Conservation (phyloP, 23 tunicate species). For the Halocynthia aurantium region DNA sequence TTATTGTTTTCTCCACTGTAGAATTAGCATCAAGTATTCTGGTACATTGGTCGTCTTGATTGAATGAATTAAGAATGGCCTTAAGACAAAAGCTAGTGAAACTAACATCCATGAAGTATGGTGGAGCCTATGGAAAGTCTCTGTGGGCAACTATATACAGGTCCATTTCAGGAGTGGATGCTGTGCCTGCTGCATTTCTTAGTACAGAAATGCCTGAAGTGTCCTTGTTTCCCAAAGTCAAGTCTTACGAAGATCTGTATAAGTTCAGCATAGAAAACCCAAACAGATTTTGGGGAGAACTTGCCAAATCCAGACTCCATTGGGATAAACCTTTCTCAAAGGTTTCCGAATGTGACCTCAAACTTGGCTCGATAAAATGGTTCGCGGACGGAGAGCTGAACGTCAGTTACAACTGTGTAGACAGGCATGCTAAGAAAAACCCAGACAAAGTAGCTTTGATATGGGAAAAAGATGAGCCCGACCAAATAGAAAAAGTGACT, state of each 20-base stretch:
- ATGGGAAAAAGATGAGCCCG: slow-evolving; percentile 98
- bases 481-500: slow-evolving; percentile 64
- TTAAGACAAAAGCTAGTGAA: too few relatives aligned
- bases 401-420: slow-evolving; percentile 88
- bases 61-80: too few relatives aligned
- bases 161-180: too few relatives aligned
- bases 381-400: slow-evolving; percentile 85
- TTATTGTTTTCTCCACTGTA: too few relatives aligned
- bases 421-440: slow-evolving; percentile 56
- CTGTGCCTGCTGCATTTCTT: not conserved
- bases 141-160: too few relatives aligned
- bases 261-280: slow-evolving; percentile 60
- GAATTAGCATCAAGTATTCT: too few relatives aligned
- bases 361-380: slow-evolving; percentile 61
- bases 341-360: slow-evolving; percentile 69
- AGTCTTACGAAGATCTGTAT: slow-evolving; percentile 62
- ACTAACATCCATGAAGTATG: too few relatives aligned
- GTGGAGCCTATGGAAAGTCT: too few relatives aligned
- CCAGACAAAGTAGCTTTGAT: slow-evolving; percentile 87
- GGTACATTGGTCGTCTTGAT: too few relatives aligned
- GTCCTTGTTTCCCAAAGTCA: slow-evolving; percentile 34
- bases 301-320: slow-evolving; percentile 66
- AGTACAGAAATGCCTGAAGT: slow-evolving; percentile 56
- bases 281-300: slow-evolving; percentile 78
- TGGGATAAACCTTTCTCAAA: slow-evolving; percentile 72